phyloP scores from a whole-genome alignment of 2,888 invertebrate genomes.

The Drosophila quasianomalipes region DNA sequence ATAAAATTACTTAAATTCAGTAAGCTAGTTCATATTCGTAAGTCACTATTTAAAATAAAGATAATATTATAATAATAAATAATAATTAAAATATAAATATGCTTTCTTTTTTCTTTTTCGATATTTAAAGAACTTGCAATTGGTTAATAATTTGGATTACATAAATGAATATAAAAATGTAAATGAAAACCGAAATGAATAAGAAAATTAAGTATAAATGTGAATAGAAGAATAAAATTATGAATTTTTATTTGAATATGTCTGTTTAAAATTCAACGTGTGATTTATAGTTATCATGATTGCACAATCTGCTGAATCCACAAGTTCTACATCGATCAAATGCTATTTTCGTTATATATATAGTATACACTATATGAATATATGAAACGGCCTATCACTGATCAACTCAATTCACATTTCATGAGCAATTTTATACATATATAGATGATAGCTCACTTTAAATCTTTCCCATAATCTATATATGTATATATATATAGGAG shows the following conservation, averaged over 20 bases:
- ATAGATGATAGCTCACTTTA: neutral
- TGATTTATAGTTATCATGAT: neutral
- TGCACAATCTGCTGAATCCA: constrained; percentile 2
- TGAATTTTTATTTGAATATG: neutral
- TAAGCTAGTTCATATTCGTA: no score
- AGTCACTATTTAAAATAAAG: neutral
- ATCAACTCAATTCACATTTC: neutral
- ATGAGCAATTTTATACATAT: neutral
- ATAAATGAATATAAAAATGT: neutral
- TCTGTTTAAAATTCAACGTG: neutral
- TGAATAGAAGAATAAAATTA: neutral
- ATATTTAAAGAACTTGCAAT: neutral
- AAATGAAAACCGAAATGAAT: neutral
- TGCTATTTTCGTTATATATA: neutral
- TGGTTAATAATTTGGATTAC: neutral
- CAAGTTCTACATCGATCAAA: constrained; percentile 9
- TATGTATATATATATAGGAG: neutral
- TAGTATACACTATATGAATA: neutral
- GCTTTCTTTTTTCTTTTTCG: neutral
- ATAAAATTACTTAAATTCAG: neutral
- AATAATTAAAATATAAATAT: neutral
- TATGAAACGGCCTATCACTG: neutral
- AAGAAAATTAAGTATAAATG: neutral
- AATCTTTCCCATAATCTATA: neutral
- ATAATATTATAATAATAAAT: neutral